These are phyloP conservation scores for Sarcophaga bullata DNA, from an alignment of 1,140 invertebrate genomes.

Conservation along the genomic window DNA sequence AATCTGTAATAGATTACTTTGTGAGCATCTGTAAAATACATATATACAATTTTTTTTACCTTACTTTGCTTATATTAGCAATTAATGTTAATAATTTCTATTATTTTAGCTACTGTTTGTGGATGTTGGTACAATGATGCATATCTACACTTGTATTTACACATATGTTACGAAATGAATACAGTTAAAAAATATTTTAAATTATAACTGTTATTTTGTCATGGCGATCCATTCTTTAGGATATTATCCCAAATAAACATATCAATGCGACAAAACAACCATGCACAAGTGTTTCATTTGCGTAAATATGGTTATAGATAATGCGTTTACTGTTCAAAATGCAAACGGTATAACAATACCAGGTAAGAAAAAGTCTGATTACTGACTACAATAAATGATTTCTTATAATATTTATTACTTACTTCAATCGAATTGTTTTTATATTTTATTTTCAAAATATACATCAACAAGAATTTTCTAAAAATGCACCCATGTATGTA, in stretches of 20 bases:
- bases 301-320: constrained; percentile 40
- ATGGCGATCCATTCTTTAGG: neutral
- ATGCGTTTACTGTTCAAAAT: constrained; percentile 37
- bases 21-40: no score
- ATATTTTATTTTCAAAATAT: constrained; percentile 33
- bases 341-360: constrained; percentile 35
- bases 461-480: constrained; percentile 4
- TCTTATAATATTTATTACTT: constrained; percentile 38
- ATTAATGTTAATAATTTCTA: no score
- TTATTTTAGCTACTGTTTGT: no score
- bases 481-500: neutral
- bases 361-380: constrained; percentile 40
- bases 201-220: neutral
- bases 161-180: no score
- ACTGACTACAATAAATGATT: constrained; percentile 28
- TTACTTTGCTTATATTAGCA: no score
- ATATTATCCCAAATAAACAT: neutral
- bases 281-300: constrained; percentile 28
- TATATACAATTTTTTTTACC: no score
- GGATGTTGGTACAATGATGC: no score
- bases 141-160: no score
- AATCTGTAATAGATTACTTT: no score
- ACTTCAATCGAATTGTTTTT: constrained; percentile 37
- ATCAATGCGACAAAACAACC: constrained; percentile 27
- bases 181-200: neutral